These are phyloP conservation scores for Silurus glanis DNA, from an alignment of 2,113 vertebrate species.

Conservation along the genomic window DNA sequence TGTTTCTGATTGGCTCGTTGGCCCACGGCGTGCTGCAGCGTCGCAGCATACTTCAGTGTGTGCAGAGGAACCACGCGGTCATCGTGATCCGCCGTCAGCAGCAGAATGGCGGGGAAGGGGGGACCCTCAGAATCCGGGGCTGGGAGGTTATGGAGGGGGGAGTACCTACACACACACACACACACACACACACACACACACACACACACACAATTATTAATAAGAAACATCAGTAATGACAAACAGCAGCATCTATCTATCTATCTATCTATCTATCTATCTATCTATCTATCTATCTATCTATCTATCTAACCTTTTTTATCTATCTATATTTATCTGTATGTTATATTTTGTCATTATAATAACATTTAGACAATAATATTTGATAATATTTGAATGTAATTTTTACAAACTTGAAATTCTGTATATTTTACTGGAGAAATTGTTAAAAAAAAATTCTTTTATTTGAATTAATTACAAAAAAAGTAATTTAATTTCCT, in stretches of 20 bases:
- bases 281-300: no score
- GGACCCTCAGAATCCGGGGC: conserved; percentile 46
- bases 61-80: conserved; percentile 77
- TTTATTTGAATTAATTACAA: background rate
- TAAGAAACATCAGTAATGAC: background rate
- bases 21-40: conserved; percentile 68
- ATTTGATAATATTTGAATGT: background rate
- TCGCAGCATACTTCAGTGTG: conserved; percentile 73
- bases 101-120: conserved; percentile 68
- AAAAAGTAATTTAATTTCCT: no score
- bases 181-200: background rate
- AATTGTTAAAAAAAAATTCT: background rate
- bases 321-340: no score
- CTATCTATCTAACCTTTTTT: no score
- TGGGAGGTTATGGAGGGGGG: conserved; percentile 74
- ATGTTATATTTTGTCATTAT: no score
- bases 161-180: conserved; percentile 64
- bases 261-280: no score
- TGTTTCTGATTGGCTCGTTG: conserved; percentile 59
- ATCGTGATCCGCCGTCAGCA: conserved; percentile 76
- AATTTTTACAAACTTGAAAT: background rate
- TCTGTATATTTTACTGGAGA: background rate
- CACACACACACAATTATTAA: background rate
- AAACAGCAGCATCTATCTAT: no score
- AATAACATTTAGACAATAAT: background rate